Base-by-base conservation (phyloP, 1,140 invertebrate genomes). In the Drosophila subpulchrella region DNA sequence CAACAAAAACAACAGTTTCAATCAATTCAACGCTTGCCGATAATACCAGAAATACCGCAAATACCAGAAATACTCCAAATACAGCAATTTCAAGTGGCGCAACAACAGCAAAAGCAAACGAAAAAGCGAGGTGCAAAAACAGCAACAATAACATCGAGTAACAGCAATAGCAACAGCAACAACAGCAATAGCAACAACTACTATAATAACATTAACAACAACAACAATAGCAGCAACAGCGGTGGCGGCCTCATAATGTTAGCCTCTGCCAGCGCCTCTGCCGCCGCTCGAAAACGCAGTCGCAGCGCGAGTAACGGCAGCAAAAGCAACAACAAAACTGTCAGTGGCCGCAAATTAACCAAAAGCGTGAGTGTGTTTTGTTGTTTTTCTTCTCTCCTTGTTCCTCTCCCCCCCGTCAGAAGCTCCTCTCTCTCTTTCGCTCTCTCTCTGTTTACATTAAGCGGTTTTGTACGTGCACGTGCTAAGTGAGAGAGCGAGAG, bases 401-500 rank as follows among this genome's bases (percentile, higher is more conserved):
- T 10, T 6, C 32, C 32, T 10, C 8, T 10, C 32, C 8, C 7
- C 8, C 7, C 32, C 32, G 8, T 32, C 6, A 7, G 32, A 10
- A 10, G 7, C 32, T 34, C 36, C 27, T 47, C 58, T 83, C 60
- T 75, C 38, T 17, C 15, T 38, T 27, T 60, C n/a, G 6, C 55
- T 57, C 55, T 61, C 55, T 83, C 83, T 86, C 81, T 88, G 84
- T 88, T 88, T 89, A 89, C 84, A 84, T 89, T 85, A 51, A 44
- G 63, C 58, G 59, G 61, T 46, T 66, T 44, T 44, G 78, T 59
- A 50, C 15, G 32, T 83, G 84, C 84, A 89, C 84, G 83, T 88
- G 83, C 81, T 89, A 53, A 15, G 27, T 42, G 60, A 10, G 38
- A 34, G 56, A 46, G 41, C 24, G 55, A 34, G 61, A 44, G 38